These are phyloP conservation scores for Serilophus lunatus DNA, from an alignment of 2,113 vertebrate genomes.

Conservation along the genomic window DNA sequence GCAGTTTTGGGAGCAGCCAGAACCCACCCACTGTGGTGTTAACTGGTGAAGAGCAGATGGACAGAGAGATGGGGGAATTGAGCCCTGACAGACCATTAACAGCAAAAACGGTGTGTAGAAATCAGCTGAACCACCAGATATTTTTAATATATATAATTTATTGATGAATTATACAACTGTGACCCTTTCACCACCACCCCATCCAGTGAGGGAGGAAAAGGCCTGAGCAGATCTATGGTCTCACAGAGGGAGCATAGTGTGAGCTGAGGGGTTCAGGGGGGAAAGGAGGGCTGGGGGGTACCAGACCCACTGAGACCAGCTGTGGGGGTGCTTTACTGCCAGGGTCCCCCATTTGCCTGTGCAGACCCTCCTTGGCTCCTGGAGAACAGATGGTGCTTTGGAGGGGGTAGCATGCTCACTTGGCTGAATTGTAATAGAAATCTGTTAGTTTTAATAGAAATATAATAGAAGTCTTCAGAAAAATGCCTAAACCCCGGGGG, in stretches of 20 bases:
- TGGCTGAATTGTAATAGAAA: neutral
- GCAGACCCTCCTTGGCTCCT: neutral
- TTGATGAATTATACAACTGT: neutral
- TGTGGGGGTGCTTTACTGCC: neutral
- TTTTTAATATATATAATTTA: neutral
- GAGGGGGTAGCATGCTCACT: no score
- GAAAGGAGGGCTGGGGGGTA: neutral
- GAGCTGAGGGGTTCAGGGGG: neutral
- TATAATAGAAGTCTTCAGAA: neutral
- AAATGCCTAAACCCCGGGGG: neutral
- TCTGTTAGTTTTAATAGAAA: neutral
- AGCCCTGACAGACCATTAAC: neutral
- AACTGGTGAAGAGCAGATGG: neutral
- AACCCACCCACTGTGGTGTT: neutral
- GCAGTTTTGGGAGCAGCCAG: neutral
- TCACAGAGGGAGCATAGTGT: neutral
- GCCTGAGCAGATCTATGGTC: neutral
- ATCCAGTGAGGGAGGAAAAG: neutral
- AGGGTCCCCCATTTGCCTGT: accelerated
- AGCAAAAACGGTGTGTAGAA: neutral
- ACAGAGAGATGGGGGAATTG: neutral
- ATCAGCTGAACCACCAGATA: neutral
- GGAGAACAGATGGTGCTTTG: neutral
- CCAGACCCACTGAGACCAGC: accelerated
- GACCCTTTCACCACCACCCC: neutral